Conservation (phyloP, 1,140 invertebrate species). For the Neodiprion pinetum region DNA sequence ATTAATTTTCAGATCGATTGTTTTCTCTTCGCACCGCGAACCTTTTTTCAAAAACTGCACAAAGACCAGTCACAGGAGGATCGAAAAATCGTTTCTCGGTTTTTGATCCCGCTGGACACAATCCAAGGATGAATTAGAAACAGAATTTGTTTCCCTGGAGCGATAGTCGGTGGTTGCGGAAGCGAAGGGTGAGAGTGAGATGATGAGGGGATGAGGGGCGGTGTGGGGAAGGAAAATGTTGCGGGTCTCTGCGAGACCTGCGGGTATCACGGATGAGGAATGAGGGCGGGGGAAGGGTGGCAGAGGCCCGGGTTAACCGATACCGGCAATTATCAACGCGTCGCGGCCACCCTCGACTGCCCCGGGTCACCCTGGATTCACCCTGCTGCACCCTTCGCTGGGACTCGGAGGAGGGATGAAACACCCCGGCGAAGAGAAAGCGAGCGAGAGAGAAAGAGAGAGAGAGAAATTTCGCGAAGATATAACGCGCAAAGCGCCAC, state of each 20-base stretch:
- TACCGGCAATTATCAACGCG: constrained; percentile 63
- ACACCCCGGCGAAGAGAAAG: constrained; percentile 2
- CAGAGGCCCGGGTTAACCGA: constrained; percentile 58
- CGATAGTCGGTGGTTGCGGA: constrained; percentile 45
- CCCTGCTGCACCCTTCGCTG: background rate
- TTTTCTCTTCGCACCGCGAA: too few relatives aligned
- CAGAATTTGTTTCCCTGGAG: background rate
- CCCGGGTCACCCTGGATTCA: constrained; percentile 4
- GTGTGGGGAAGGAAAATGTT: constrained; percentile 49
- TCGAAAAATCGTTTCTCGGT: too few relatives aligned
- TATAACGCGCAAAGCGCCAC: background rate
- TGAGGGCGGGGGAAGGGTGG: background rate
- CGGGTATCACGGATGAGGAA: constrained; percentile 17
- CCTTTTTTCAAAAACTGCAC: too few relatives aligned
- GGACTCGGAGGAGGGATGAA: constrained; percentile 19
- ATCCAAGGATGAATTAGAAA: too few relatives aligned
- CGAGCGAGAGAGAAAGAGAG: constrained; percentile 15
- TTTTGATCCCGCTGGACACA: too few relatives aligned
- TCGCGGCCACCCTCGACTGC: constrained; percentile 28
- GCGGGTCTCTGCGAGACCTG: constrained; percentile 38
- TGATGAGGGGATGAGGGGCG: too few relatives aligned
- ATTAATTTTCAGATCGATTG: too few relatives aligned
- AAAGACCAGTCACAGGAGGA: too few relatives aligned
- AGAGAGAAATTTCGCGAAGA: constrained; percentile 1
- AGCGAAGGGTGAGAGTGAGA: constrained; percentile 39